Percentiles rank a stretch among this genome's conserved stretches.
phyloP scores from a whole-genome alignment of 2,888 invertebrate species.

The Drosophila fungiperda region DNA sequence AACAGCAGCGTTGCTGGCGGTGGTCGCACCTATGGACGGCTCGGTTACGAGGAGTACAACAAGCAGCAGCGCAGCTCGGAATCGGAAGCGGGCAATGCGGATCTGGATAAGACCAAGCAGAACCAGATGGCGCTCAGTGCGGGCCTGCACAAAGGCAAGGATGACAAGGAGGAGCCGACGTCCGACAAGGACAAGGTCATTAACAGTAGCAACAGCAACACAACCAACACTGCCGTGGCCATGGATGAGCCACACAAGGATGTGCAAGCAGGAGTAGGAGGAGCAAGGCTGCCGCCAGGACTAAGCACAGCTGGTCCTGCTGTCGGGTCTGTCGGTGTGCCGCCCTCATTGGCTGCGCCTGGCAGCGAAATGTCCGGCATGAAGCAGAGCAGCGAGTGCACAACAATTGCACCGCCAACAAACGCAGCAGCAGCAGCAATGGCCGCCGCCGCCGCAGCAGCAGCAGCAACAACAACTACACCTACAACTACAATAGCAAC shows the following conservation, averaged over 20 bases:
- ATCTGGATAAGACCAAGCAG: constrained; percentile 89
- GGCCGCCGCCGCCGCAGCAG: constrained; percentile 25
- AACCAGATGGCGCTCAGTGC: constrained; percentile 89
- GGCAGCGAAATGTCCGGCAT: constrained; percentile 46
- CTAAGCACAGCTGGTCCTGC: constrained; percentile 58
- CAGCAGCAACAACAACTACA: constrained; percentile 2
- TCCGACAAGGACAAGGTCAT: constrained; percentile 69
- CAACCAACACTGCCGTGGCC: constrained; percentile 69
- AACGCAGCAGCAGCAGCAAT: constrained; percentile 15
- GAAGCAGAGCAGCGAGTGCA: constrained; percentile 65
- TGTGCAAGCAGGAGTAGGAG: constrained; percentile 8
- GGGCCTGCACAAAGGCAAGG: constrained; percentile 86
- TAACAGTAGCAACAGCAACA: constrained; percentile 44
- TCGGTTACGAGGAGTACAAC: constrained; percentile 79
- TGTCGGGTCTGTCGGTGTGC: constrained; percentile 27
- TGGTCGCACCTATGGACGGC: constrained; percentile 75
- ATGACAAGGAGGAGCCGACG: constrained; percentile 56
- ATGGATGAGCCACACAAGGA: constrained; percentile 64
- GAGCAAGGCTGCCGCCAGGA: constrained; percentile 64
- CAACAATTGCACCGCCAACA: constrained; percentile 36
- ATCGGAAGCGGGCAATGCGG: constrained; percentile 70
- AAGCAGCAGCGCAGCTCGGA: constrained; percentile 79
- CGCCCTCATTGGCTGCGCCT: constrained; percentile 27
- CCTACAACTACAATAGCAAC: constrained; percentile 15
- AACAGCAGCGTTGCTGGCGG: constrained; percentile 8